Evolutionary conservation across 2,888 invertebrate species (phyloP).

Genomic region (Brachyptera risi): DNA sequence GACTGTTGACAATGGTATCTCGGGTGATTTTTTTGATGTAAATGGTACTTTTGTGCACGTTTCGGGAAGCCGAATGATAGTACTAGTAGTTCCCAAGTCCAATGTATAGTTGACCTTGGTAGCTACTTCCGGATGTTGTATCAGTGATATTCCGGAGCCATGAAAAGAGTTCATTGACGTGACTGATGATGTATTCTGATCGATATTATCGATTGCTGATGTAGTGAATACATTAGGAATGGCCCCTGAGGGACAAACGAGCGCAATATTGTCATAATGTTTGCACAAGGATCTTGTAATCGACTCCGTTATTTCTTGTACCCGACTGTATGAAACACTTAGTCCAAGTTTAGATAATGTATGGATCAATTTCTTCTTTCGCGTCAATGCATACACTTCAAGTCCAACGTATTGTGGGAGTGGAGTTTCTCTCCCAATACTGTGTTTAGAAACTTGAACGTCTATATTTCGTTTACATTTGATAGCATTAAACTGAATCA

Average conservation of each 20-base stretch:
- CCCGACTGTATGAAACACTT: background rate
- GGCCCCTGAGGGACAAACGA: background rate
- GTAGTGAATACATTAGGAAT: constrained; percentile 9
- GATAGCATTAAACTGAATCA: background rate
- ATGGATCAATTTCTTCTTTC: background rate
- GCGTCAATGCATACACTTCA: background rate
- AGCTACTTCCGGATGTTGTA: background rate
- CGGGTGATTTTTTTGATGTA: background rate
- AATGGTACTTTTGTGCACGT: background rate
- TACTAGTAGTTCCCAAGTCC: background rate
- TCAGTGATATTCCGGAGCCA: constrained; percentile 1
- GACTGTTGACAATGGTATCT: constrained; percentile 5
- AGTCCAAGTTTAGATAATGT: background rate
- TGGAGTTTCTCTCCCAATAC: background rate
- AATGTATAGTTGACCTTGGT: background rate
- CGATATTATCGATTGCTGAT: constrained; percentile 4
- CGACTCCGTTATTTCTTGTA: background rate
- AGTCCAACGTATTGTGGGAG: background rate
- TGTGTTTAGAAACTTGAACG: background rate
- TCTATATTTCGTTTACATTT: background rate
- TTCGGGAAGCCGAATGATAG: background rate
- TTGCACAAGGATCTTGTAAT: background rate
- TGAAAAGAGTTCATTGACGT: constrained; percentile 7
- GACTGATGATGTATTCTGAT: constrained; percentile 13
- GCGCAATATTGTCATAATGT: background rate